Evolutionary conservation across 2,888 invertebrate genomes (phyloP).

Genomic region (Balanococcus diminutus): DNA sequence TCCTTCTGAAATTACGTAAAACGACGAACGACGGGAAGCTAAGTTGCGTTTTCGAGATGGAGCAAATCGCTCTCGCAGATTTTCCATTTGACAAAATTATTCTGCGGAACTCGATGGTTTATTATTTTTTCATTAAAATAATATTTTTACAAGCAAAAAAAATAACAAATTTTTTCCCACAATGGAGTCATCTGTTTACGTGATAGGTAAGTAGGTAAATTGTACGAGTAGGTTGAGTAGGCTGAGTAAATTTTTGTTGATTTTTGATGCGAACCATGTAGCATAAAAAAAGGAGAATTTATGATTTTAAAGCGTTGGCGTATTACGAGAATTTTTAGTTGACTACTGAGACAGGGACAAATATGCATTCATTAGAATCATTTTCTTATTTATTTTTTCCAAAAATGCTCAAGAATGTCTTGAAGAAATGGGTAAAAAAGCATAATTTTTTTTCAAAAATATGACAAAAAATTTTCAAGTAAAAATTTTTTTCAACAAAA

Average conservation of each 20-base stretch:
- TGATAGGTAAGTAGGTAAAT: too few species aligned
- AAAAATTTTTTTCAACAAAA: too few species aligned
- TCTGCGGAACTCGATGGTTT: not conserved
- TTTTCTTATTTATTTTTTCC: too few species aligned
- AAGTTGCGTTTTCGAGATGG: not conserved
- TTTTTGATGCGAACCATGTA: not conserved
- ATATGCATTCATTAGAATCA: too few species aligned
- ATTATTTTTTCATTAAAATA: conserved; percentile 22
- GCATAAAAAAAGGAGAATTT: not conserved
- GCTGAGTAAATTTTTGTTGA: too few species aligned
- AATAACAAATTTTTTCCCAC: not conserved
- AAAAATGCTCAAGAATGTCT: too few species aligned
- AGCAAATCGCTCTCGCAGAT: not conserved
- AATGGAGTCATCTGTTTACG: not conserved
- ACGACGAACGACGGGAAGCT: not conserved
- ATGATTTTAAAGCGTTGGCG: not conserved
- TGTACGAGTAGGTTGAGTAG: too few species aligned
- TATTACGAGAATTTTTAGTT: not conserved
- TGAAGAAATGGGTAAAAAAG: too few species aligned
- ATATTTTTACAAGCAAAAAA: not conserved
- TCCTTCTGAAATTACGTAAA: not conserved
- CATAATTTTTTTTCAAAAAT: too few species aligned
- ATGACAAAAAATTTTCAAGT: too few species aligned
- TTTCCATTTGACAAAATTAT: not conserved
- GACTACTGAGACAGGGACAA: not conserved